phyloP scores from a whole-genome alignment of 1,140 invertebrate genomes.

The Zaprionus lachaisei region DNA sequence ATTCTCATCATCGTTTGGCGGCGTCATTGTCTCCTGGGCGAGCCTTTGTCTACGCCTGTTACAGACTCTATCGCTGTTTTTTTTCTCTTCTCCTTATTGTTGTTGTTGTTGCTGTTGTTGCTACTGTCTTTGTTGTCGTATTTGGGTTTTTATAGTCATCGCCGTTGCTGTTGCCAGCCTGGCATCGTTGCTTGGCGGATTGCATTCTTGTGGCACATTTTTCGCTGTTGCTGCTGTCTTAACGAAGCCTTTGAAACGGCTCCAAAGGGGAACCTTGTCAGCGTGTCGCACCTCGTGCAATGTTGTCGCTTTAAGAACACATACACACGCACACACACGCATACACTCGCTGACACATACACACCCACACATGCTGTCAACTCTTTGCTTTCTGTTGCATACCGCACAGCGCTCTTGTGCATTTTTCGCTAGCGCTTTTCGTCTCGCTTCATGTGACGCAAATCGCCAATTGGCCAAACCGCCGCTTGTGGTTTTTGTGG shows the following conservation, averaged over 20 bases:
- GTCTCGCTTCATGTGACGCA: slow-evolving; percentile 50
- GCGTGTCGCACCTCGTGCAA: not conserved
- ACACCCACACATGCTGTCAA: not conserved
- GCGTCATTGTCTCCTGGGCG: slow-evolving; percentile 65
- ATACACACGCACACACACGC: slow-evolving; percentile 6
- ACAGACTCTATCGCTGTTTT: slow-evolving; percentile 20
- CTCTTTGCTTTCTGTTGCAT: slow-evolving; percentile 9
- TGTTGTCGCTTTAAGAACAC: slow-evolving; percentile 21
- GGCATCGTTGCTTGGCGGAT: not conserved
- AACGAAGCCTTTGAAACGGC: slow-evolving; percentile 17
- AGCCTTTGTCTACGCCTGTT: slow-evolving; percentile 61
- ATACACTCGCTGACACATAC: slow-evolving; percentile 2
- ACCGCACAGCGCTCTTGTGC: not conserved
- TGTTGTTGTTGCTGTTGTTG: slow-evolving; percentile 11
- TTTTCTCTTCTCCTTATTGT: not conserved
- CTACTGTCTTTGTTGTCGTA: not conserved
- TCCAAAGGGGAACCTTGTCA: slow-evolving; percentile 24
- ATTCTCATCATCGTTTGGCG: slow-evolving; percentile 73
- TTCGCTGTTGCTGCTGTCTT: slow-evolving; percentile 18
- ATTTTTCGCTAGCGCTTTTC: slow-evolving; percentile 38
- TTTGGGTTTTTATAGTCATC: slow-evolving; percentile 1
- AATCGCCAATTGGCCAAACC: slow-evolving; percentile 75
- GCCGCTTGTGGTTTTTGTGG: slow-evolving; percentile 54
- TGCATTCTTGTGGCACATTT: slow-evolving; percentile 46
- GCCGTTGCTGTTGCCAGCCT: not conserved